These are phyloP conservation scores for Micrasema minimum DNA, from an alignment of 1,140 invertebrate species.

Conservation along the genomic window DNA sequence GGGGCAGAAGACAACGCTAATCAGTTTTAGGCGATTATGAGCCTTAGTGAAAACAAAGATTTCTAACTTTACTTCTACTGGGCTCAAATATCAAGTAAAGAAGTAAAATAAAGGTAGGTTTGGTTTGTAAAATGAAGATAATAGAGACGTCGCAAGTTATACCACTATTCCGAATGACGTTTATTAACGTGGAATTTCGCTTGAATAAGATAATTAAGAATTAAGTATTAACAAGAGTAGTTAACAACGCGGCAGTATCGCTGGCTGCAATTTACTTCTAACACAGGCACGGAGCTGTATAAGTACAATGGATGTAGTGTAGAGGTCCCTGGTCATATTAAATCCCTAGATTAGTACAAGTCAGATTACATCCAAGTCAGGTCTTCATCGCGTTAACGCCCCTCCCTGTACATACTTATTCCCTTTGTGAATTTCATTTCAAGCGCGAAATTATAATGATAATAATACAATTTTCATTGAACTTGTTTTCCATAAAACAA, in stretches of 20 bases:
- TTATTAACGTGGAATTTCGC: no score
- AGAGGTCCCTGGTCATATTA: constrained; percentile 35
- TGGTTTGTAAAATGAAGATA: no score
- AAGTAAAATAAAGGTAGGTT: no score
- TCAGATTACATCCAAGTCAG: constrained; percentile 23
- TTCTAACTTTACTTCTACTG: no score
- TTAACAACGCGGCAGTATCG: constrained; percentile 8
- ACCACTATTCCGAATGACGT: no score
- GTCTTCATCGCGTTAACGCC: constrained; percentile 12
- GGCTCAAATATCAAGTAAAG: no score
- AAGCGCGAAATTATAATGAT: constrained; percentile 48
- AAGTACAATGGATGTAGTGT: no score
- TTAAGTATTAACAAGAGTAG: constrained; percentile 20
- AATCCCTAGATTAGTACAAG: constrained; percentile 24
- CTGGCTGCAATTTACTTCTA: constrained; percentile 7
- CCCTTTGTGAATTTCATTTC: constrained; percentile 52
- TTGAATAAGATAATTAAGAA: constrained; percentile 27
- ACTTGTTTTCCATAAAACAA: constrained; percentile 37
- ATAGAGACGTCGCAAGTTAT: no score
- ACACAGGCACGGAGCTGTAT: background rate
- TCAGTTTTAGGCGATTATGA: no score
- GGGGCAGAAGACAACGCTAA: no score
- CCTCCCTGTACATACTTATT: constrained; percentile 35
- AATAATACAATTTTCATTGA: constrained; percentile 50
- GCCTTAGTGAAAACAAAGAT: no score